Percentiles rank a stretch among this genome's conserved stretches.
Evolutionary conservation across 2,888 invertebrate genomes (phyloP).

Genomic region (Antitype chi): DNA sequence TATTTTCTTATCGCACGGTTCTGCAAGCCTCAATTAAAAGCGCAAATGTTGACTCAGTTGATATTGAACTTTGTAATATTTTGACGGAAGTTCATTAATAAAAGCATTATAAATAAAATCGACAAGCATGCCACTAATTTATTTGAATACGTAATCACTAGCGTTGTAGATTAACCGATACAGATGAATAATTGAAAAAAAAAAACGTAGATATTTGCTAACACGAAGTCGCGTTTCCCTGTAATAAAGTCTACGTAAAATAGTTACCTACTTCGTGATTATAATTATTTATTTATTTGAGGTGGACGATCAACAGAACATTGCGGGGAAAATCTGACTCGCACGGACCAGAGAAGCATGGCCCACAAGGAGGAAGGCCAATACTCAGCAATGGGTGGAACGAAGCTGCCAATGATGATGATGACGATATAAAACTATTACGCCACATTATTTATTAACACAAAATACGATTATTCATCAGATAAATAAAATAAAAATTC

Average conservation of each 20-base stretch:
- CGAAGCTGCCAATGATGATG: not conserved
- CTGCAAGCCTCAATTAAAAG: conserved; percentile 34
- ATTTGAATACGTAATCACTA: not conserved
- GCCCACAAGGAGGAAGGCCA: no score
- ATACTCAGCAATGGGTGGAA: not conserved
- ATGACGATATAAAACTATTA: not conserved
- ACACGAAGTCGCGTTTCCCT: not conserved
- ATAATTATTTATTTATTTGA: not conserved
- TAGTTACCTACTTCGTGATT: not conserved
- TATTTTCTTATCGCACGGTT: conserved; percentile 45
- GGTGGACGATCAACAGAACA: not conserved
- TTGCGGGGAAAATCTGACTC: not conserved
- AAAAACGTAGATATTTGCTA: not conserved
- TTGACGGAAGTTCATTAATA: conserved; percentile 34
- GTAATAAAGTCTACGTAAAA: not conserved
- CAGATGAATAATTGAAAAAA: not conserved
- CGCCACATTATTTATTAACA: no score
- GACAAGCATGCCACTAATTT: conserved; percentile 11
- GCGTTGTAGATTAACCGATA: not conserved
- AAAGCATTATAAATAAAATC: conserved; percentile 27
- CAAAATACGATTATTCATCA: no score
- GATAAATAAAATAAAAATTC: not conserved
- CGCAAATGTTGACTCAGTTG: conserved; percentile 25
- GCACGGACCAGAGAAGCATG: no score
- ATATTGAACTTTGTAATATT: conserved; percentile 41